A percentile compares a stretch with the other conserved stretches of the same genome.
These are phyloP conservation scores for Oplegnathus fasciatus DNA, from an alignment of 2,113 vertebrate genomes.

Conservation along the genomic window DNA sequence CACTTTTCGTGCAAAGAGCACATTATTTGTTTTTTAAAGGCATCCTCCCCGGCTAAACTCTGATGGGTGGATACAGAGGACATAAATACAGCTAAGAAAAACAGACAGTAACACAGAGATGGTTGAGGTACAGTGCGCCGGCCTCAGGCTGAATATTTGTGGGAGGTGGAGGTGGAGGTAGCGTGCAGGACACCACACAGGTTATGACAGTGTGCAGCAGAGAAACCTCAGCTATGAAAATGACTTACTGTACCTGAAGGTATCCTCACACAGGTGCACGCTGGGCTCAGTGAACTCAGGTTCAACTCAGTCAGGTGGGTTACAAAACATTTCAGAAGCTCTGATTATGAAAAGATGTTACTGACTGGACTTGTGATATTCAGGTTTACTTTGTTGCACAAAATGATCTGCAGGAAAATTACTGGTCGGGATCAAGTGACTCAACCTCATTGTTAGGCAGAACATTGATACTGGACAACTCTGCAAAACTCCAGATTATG, in stretches of 20 bases:
- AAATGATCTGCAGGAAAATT: no score
- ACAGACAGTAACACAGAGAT: conserved; percentile 25
- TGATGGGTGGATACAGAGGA: conserved; percentile 30
- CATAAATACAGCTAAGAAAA: conserved; percentile 35
- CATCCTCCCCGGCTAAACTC: conserved; percentile 16
- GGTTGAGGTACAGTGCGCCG: not conserved
- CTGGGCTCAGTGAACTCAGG: conserved; percentile 14
- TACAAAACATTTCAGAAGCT: not conserved
- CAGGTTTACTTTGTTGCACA: no score
- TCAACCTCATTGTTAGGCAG: not conserved
- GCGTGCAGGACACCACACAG: conserved; percentile 48
- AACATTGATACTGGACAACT: not conserved
- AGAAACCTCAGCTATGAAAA: conserved; percentile 63
- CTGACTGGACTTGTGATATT: not conserved
- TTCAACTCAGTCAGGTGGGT: conserved; percentile 13
- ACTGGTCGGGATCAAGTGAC: no score
- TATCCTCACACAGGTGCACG: conserved; percentile 9
- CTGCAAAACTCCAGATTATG: no score
- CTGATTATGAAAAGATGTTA: not conserved
- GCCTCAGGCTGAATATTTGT: conserved; percentile 45
- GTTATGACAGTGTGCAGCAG: conserved; percentile 26
- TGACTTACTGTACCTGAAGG: conserved; percentile 42
- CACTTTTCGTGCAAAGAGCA: conserved; percentile 53
- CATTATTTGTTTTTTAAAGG: conserved; percentile 29
- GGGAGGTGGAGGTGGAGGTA: conserved; percentile 53